These are phyloP conservation scores for Austrolebias charrua DNA, from an alignment of 2,797 vertebrate species.

Conservation along the genomic window DNA sequence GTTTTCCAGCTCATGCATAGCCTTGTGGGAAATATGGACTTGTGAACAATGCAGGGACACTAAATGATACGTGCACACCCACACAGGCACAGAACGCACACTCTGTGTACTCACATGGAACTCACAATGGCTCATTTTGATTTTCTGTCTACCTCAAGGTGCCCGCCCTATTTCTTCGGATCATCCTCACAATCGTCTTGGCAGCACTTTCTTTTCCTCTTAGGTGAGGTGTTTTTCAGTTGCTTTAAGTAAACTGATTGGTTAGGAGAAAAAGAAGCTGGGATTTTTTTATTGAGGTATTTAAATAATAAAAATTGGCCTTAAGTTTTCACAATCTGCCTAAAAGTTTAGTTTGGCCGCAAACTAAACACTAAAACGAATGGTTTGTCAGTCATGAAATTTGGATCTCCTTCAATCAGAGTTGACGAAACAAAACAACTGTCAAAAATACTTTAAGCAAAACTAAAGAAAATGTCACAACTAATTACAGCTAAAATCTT, in stretches of 20 bases:
- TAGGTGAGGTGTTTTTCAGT: slow-evolving; percentile 55
- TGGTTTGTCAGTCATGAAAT: no score
- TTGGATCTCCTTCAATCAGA: no score
- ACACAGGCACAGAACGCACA: slow-evolving; percentile 20
- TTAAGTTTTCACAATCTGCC: neutral
- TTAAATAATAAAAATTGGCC: no score
- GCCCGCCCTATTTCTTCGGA: slow-evolving; percentile 12
- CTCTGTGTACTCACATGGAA: slow-evolving; percentile 25
- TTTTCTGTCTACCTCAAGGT: slow-evolving; percentile 2
- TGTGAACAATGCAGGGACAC: slow-evolving; percentile 43
- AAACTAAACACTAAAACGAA: no score
- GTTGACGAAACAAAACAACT: no score
- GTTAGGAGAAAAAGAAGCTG: neutral
- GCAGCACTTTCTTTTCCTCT: slow-evolving; percentile 11
- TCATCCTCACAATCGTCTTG: slow-evolving; percentile 4
- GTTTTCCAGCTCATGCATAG: slow-evolving; percentile 66
- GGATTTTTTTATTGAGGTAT: no score
- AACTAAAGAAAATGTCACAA: no score
- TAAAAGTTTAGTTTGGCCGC: neutral
- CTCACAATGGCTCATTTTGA: slow-evolving; percentile 33
- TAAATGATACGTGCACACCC: slow-evolving; percentile 52
- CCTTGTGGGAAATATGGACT: slow-evolving; percentile 69
- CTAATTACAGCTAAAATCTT: no score
- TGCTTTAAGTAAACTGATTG: slow-evolving; percentile 56
- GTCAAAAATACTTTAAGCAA: no score